A percentile compares a stretch with the other conserved stretches of the same genome.
Evolutionary conservation across 2,797 vertebrate species (phyloP).

Genomic region (Macropus fuliginosus): DNA sequence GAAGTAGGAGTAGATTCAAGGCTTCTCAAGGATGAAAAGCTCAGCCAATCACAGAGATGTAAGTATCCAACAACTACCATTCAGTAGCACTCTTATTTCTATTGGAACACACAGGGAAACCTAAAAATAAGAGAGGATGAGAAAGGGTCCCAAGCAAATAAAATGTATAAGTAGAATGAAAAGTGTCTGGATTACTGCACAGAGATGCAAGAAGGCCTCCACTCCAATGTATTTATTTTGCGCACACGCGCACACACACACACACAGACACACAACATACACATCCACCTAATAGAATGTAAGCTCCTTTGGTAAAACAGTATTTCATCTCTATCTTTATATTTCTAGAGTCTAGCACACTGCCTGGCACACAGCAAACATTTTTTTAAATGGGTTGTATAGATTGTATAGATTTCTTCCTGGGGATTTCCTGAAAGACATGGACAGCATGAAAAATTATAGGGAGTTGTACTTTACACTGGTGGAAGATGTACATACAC

Average conservation of each 20-base stretch:
- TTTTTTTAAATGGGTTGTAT: not conserved
- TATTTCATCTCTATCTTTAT: not conserved
- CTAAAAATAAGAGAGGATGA: not conserved
- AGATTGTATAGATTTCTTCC: not conserved
- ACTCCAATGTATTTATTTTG: not conserved
- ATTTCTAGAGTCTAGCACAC: not conserved
- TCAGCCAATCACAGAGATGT: not conserved
- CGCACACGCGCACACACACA: not conserved
- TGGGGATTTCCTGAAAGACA: not conserved
- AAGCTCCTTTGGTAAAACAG: not conserved
- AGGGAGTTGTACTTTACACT: not conserved
- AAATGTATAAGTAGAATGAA: slow-evolving; percentile 42
- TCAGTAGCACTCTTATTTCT: not conserved
- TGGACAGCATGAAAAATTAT: not conserved
- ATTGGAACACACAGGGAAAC: slow-evolving; percentile 18
- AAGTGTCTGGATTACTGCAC: not conserved
- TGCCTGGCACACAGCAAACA: not conserved
- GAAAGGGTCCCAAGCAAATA: slow-evolving; percentile 23
- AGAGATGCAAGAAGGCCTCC: not conserved
- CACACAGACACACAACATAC: not conserved
- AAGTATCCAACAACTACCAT: not conserved
- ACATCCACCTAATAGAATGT: not conserved
- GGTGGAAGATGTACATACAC: not conserved
- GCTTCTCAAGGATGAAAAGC: not conserved
- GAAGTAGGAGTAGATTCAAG: not conserved